Percentiles rank a stretch among this genome's conserved stretches.
phyloP scores from a whole-genome alignment of 2,888 invertebrate species.

The Julus scandinavius region DNA sequence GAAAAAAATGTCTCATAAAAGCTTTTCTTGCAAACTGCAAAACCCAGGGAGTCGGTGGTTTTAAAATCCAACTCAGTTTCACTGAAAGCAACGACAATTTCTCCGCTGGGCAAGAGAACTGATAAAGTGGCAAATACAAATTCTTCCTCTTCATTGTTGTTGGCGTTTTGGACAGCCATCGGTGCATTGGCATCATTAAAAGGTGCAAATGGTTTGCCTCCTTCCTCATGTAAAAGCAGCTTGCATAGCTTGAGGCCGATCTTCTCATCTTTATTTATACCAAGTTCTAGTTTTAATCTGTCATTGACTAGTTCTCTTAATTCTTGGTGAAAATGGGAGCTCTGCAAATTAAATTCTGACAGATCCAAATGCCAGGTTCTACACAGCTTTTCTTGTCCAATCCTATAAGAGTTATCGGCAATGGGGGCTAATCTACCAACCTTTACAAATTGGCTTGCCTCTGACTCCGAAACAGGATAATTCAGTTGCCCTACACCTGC shows the following conservation, averaged over 20 bases:
- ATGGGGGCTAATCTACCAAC: neutral
- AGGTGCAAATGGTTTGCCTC: neutral
- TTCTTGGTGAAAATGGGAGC: neutral
- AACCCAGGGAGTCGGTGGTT: too few relatives aligned
- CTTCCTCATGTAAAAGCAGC: neutral
- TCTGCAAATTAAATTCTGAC: neutral
- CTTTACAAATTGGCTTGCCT: neutral
- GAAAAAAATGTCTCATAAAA: neutral
- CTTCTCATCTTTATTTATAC: neutral
- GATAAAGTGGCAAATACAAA: neutral
- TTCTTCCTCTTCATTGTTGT: neutral
- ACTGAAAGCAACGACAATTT: neutral
- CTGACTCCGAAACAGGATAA: neutral
- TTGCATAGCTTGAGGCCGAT: neutral
- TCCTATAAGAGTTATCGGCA: neutral
- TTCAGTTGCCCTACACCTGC: neutral
- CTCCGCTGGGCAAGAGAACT: neutral
- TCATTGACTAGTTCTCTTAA: neutral
- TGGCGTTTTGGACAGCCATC: neutral
- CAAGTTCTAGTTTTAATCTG: neutral
- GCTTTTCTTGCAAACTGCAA: neutral
- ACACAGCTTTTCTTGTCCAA: neutral
- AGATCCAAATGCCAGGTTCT: neutral
- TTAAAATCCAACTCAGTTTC: neutral
- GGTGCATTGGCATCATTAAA: neutral